A percentile compares a stretch with the other conserved stretches of the same genome.
Evolutionary conservation across 1,140 invertebrate species (phyloP).

Genomic region (Frieseomelitta varia): DNA sequence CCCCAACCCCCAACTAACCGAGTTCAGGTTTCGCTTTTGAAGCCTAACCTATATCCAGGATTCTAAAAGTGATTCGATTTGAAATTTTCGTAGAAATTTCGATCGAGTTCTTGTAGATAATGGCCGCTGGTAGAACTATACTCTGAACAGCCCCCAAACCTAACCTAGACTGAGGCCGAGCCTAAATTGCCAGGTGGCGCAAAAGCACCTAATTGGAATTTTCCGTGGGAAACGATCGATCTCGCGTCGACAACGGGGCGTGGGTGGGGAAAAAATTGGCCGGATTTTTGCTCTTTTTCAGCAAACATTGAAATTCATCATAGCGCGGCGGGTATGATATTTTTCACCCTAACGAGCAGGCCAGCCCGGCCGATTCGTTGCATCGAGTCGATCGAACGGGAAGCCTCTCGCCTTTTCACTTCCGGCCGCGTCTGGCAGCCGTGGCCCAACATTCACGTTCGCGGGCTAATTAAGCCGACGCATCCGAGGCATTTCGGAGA

Average conservation of each 20-base stretch:
- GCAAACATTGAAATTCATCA: slow-evolving; percentile 1
- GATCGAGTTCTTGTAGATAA: too few relatives aligned
- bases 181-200: neutral
- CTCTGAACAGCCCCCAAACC: too few relatives aligned
- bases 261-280: neutral
- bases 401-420: neutral
- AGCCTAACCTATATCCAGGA: too few relatives aligned
- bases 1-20: too few relatives aligned
- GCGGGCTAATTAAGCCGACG: slow-evolving; percentile 39
- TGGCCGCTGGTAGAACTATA: too few relatives aligned
- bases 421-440: slow-evolving; percentile 1
- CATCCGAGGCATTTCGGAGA: slow-evolving; percentile 31
- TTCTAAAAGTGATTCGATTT: too few relatives aligned
- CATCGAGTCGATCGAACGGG: neutral
- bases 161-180: too few relatives aligned
- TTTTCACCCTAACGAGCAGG: neutral
- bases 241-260: neutral
- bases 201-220: neutral
- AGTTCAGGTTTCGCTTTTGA: too few relatives aligned
- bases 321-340: neutral
- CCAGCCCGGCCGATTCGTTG: neutral
- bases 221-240: neutral
- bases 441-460: slow-evolving; percentile 7
- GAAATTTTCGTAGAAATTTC: too few relatives aligned
- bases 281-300: neutral